Base-by-base conservation (phyloP, 2,113 vertebrate species). In the Hyla sarda region DNA sequence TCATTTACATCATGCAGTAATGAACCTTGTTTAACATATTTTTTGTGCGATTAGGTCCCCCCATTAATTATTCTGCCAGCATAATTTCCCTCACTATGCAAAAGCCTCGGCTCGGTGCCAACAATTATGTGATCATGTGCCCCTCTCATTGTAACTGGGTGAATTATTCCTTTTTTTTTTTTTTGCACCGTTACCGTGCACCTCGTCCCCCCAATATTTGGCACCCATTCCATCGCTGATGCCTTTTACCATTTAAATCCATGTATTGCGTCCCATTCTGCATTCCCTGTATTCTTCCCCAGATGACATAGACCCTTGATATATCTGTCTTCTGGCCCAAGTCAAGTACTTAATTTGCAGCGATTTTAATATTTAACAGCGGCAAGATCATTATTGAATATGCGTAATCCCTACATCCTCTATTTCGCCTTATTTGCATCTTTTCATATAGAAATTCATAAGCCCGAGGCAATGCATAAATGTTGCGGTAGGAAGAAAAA, bases 1-100 rank as follows among this genome's bases (percentile, higher is more conserved):
- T 95, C 93, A 95, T 97, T 96, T 96, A 93, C 96, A 95, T 96
- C 93, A 95, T 93, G 91, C 92, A 91, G 92, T 96, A 97, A 98
- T 96, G 94, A 96, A 95, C 95, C 94, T 96, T 96, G 93, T 93
- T 95, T 95, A 96, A 95, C 94, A 94, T 93, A 93, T 93, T 92
- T 92, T 90, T 90, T 92, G 89, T 91, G 90, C 89, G 94, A 93
- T 93, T 93, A 94, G 91, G 88, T 92, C 87, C 89, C 92, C 92
- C 91, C 93, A 93, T 95, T 93, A 95, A 95, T 94, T 94, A 93
- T 91, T 95, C 95, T 94, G 92, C 91, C 89, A 87, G 90, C 93
- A 92, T 94, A 93, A 95, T 94, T 93, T 93, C 91, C 94, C 92
- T 90, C n/a, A 85, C 91, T 93, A 89, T 93, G 93, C 90, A 94